Evolutionary conservation across 2,888 invertebrate genomes (phyloP).

Genomic region (Platycheirus rosarum): DNA sequence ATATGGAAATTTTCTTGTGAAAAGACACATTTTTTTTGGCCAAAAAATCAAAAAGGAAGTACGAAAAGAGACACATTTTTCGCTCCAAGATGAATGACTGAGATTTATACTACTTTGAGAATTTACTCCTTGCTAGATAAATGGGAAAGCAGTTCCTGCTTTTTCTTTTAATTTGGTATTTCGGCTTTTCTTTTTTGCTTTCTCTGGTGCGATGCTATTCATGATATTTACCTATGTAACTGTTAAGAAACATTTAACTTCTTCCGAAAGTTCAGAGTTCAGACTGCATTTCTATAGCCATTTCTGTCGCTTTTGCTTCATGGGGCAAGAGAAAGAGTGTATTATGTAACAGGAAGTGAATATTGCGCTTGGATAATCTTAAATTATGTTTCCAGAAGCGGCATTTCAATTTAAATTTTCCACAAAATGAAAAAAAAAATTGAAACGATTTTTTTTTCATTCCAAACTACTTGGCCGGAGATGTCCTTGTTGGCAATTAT

Average conservation of each 20-base stretch:
- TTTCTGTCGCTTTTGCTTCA: conserved; percentile 47
- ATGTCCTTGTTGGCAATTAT: too few species aligned
- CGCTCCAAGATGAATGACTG: conserved; percentile 69
- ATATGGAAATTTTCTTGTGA: conserved; percentile 45
- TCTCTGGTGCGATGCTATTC: neutral
- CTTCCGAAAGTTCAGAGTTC: conserved; percentile 21
- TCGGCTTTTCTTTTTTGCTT: conserved; percentile 26
- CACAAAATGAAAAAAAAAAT: neutral
- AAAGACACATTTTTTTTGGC: conserved; percentile 14
- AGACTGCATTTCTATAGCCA: conserved; percentile 59
- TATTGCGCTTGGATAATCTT: conserved; percentile 66
- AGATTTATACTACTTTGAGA: conserved; percentile 67
- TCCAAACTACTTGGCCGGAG: too few species aligned
- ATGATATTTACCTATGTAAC: neutral
- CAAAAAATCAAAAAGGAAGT: conserved; percentile 25
- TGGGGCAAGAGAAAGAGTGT: neutral
- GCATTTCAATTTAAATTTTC: conserved; percentile 62
- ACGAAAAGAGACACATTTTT: conserved; percentile 55
- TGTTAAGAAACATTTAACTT: conserved; percentile 9
- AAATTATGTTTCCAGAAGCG: conserved; percentile 67
- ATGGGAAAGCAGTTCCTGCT: conserved; percentile 48
- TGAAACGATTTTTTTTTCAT: conserved; percentile 34
- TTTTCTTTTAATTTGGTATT: conserved; percentile 6
- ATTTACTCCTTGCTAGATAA: conserved; percentile 46
- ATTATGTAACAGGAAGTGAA: conserved; percentile 41